phyloP scores from a whole-genome alignment of 2,888 invertebrate genomes.

The Patella pellucida region DNA sequence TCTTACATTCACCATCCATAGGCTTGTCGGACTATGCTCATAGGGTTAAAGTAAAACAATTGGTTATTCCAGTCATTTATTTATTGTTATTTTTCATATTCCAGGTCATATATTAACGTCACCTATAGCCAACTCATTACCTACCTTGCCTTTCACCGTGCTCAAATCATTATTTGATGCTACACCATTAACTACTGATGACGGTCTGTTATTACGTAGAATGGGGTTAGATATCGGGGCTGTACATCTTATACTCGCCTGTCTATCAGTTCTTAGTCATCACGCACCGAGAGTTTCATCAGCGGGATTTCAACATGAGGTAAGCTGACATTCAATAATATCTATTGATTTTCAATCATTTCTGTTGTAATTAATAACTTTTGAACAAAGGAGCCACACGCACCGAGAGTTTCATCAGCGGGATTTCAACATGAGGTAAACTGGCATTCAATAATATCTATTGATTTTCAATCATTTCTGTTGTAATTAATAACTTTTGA shows the following conservation, averaged over 20 bases:
- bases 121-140: conserved; percentile 78
- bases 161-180: conserved; percentile 82
- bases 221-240: conserved; percentile 88
- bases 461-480: no score
- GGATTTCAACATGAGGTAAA: no score
- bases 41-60: no score
- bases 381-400: no score
- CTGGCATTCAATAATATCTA: no score
- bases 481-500: no score
- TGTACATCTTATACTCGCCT: conserved; percentile 86
- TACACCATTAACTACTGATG: conserved; percentile 82
- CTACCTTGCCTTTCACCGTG: conserved; percentile 81
- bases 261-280: conserved; percentile 87
- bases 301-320: conserved; percentile 71
- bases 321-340: conserved; percentile 27
- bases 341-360: no score
- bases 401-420: no score
- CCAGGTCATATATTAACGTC: conserved; percentile 79
- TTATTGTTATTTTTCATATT: conserved; percentile 35
- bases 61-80: no score
- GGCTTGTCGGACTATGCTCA: no score
- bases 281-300: conserved; percentile 69
- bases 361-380: no score
- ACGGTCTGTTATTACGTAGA: conserved; percentile 81
- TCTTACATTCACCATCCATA: no score